Evolutionary conservation across 1,140 invertebrate genomes (phyloP).

Genomic region (Pseudomyrmex sp.): DNA sequence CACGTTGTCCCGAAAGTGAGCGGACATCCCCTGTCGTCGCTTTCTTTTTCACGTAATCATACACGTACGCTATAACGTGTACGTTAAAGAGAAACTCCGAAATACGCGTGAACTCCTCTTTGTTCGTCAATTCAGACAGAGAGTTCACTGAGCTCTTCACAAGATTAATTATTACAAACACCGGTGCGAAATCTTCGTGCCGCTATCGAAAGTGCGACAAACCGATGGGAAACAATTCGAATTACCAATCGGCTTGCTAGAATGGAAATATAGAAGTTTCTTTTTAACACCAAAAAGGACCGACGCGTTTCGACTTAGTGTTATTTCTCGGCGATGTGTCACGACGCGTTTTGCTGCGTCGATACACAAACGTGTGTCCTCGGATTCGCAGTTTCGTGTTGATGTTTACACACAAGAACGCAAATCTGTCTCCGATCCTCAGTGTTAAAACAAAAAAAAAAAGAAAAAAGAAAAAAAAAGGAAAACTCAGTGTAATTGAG

Average conservation of each 20-base stretch:
- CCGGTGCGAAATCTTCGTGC: conserved; percentile 51
- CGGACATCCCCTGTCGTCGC: conserved; percentile 42
- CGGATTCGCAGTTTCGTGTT: too few relatives aligned
- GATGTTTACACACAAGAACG: too few relatives aligned
- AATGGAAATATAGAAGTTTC: too few relatives aligned
- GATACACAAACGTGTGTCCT: conserved; percentile 42
- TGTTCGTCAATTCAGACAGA: too few relatives aligned
- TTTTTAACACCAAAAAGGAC: too few relatives aligned
- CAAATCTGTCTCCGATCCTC: too few relatives aligned
- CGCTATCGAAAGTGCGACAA: conserved; percentile 39
- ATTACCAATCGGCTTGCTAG: too few relatives aligned
- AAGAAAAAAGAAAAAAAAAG: too few relatives aligned
- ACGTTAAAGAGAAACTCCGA: conserved; percentile 67
- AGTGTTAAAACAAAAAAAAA: too few relatives aligned
- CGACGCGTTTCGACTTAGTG: too few relatives aligned
- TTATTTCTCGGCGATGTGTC: too few relatives aligned
- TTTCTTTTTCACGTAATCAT: background rate
- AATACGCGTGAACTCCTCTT: conserved; percentile 41
- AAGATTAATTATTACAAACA: conserved; percentile 62
- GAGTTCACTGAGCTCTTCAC: conserved; percentile 36
- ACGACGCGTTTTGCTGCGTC: background rate
- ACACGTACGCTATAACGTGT: conserved; percentile 76
- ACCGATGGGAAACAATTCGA: conserved; percentile 20
- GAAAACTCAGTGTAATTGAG: background rate
- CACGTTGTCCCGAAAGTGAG: conserved; percentile 49